Percentiles rank a stretch among this genome's conserved stretches.
Conservation (phyloP, 1,140 invertebrate genomes). For the Drepana arcuata region DNA sequence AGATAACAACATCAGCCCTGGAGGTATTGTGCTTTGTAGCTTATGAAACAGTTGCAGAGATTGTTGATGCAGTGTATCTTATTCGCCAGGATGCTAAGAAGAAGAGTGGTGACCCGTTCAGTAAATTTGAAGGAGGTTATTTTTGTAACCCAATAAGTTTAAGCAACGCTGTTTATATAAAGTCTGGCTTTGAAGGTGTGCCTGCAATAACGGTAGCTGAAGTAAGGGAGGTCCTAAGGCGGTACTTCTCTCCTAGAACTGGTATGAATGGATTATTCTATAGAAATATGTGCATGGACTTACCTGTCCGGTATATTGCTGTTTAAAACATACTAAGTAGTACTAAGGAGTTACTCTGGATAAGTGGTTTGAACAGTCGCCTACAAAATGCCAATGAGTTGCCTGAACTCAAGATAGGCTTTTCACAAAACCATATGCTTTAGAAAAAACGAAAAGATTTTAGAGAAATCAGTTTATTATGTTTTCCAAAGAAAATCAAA, state of each 20-base stretch:
- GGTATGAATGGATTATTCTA: constrained; percentile 65
- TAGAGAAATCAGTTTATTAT: too few relatives aligned
- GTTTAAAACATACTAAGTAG: too few relatives aligned
- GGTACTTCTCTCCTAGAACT: constrained; percentile 59
- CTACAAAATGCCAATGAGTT: too few relatives aligned
- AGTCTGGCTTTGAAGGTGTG: constrained; percentile 67
- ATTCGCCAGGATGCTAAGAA: constrained; percentile 75
- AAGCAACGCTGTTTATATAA: constrained; percentile 69
- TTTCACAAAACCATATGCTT: too few relatives aligned
- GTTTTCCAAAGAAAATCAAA: too few relatives aligned
- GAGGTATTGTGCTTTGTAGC: constrained; percentile 80
- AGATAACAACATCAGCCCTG: constrained; percentile 61
- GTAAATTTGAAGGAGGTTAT: constrained; percentile 67
- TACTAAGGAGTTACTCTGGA: too few relatives aligned
- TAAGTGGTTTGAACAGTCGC: too few relatives aligned
- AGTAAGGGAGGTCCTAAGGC: constrained; percentile 71
- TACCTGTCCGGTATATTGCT: constrained; percentile 46
- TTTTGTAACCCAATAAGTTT: constrained; percentile 68
- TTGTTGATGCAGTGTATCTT: constrained; percentile 78
- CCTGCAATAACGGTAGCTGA: constrained; percentile 70
- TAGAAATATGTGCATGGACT: constrained; percentile 51
- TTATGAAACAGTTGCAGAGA: constrained; percentile 81
- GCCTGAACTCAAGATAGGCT: too few relatives aligned
- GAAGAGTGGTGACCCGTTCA: constrained; percentile 71
- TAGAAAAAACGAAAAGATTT: too few relatives aligned